Conservation (phyloP, 2,888 invertebrate genomes). For the Nezara viridula region DNA sequence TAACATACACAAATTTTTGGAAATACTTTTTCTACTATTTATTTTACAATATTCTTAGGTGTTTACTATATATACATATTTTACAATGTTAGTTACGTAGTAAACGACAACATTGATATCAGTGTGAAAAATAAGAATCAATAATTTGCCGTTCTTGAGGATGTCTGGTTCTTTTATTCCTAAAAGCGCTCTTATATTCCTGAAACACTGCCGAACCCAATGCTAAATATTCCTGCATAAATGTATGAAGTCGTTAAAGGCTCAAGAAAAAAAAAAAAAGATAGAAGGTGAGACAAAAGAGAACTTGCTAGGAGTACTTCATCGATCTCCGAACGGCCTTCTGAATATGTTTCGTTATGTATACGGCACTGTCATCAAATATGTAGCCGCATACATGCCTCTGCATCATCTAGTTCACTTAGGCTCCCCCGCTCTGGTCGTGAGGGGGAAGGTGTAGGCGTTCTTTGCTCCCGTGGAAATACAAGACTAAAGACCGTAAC, state of each 20-base stretch:
- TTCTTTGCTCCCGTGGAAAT: not conserved
- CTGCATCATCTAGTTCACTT: constrained; percentile 20
- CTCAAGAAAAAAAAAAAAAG: constrained; percentile 11
- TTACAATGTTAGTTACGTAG: not conserved
- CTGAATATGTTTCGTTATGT: constrained; percentile 34
- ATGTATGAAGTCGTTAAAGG: constrained; percentile 37
- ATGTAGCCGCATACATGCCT: constrained; percentile 3
- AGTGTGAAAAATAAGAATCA: not conserved
- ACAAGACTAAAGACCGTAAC: too few species aligned
- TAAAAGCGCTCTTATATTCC: not conserved
- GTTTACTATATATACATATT: not conserved
- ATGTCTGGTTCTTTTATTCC: not conserved
- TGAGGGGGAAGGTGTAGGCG: not conserved
- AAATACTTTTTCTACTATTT: too few species aligned
- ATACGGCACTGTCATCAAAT: constrained; percentile 28
- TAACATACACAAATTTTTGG: too few species aligned
- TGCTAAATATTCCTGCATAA: constrained; percentile 25
- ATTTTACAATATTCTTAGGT: too few species aligned
- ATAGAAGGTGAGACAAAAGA: constrained; percentile 15
- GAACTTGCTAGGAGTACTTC: not conserved
- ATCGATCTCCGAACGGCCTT: not conserved
- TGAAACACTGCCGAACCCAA: not conserved
- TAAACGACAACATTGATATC: not conserved
- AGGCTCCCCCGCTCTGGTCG: not conserved
- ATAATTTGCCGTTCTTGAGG: not conserved